Base-by-base conservation (phyloP, 2,797 vertebrate species). In the Rhabdophis nuchalis region DNA sequence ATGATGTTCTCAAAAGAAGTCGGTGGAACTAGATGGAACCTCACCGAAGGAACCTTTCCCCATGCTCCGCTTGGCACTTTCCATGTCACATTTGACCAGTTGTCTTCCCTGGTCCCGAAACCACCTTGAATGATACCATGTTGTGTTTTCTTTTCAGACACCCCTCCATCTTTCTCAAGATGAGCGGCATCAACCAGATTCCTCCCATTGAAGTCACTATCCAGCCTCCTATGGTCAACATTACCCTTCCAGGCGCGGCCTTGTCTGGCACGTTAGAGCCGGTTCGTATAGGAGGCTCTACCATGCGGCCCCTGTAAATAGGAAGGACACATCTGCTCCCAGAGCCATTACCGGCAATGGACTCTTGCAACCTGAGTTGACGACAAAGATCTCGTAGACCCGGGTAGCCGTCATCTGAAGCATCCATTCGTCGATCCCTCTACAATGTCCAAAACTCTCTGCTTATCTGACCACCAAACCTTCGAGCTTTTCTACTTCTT, bases 41-140 rank as follows among this genome's bases (percentile, higher is more conserved):
- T 14, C 16, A 14, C 5, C 9, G 16, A 36, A 8, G n/a, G 0
- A 7, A 36, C 6, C 5, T 72, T 36, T 72, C 16, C 0, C 72
- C 18, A 4, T 41, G 9, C 9, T 9, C 3, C 10, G 32, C 18
- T 41, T 41, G 9, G 11, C 11, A 10, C 18, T 11, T 41, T 11
- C 72, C 36, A 77, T 41, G 36, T 20, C 72, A 41, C 0, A 9
- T 77, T 41, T 77, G 36, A 41, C 18, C 18, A 4, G 23, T 1
- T 4, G 72, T 23, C 18, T 23, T 77, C 32, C 32, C 8, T 41
- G 1, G 10, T 77, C 36, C 32, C 8, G 8, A 29, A 41, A 41
- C 16, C 0, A 23, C 32, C 18, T 18, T 0, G 0, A 23, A 11
- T 77, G 0, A 77, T 2, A 41, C 8, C 0, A 2, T 41, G 18